Evolutionary conservation across 2,113 vertebrate species (phyloP).

Genomic region (Limanda limanda): DNA sequence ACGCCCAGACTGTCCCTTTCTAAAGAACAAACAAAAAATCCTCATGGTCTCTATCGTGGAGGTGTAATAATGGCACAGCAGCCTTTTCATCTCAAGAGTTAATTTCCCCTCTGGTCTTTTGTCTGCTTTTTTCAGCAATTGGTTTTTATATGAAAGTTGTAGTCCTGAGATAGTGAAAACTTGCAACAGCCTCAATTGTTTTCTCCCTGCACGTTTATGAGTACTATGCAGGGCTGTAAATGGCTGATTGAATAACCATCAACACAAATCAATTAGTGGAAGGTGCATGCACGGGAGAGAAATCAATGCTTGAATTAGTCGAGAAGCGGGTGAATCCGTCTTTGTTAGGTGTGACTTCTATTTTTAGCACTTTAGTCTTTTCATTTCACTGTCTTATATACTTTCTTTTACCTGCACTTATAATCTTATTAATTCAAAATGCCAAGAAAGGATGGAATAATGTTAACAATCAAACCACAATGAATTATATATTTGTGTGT

Average conservation of each 20-base stretch:
- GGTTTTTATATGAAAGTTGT: conserved; percentile 55
- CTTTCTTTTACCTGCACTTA: neutral
- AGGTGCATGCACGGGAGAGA: neutral
- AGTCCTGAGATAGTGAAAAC: conserved; percentile 39
- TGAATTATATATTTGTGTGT: neutral
- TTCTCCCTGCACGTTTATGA: conserved; percentile 18
- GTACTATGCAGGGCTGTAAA: conserved; percentile 16
- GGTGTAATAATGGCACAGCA: conserved; percentile 60
- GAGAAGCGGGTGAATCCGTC: conserved; percentile 12
- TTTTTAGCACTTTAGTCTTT: conserved; percentile 19
- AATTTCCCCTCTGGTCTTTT: conserved; percentile 60
- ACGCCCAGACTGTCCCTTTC: conserved; percentile 28
- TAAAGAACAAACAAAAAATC: neutral
- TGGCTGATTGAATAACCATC: conserved; percentile 9
- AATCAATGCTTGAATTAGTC: conserved; percentile 27
- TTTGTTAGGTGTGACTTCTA: conserved; percentile 7
- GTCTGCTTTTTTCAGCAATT: conserved; percentile 45
- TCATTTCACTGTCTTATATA: neutral
- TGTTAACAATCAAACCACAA: neutral
- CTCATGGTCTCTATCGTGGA: conserved; percentile 24
- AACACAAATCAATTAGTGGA: conserved; percentile 17
- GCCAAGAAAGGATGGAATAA: neutral
- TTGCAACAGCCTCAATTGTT: conserved; percentile 23
- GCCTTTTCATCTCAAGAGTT: conserved; percentile 63
- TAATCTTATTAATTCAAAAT: neutral